These are phyloP conservation scores for Stomatorhinus walkeri DNA, from an alignment of 2,797 vertebrate species.

Conservation along the genomic window DNA sequence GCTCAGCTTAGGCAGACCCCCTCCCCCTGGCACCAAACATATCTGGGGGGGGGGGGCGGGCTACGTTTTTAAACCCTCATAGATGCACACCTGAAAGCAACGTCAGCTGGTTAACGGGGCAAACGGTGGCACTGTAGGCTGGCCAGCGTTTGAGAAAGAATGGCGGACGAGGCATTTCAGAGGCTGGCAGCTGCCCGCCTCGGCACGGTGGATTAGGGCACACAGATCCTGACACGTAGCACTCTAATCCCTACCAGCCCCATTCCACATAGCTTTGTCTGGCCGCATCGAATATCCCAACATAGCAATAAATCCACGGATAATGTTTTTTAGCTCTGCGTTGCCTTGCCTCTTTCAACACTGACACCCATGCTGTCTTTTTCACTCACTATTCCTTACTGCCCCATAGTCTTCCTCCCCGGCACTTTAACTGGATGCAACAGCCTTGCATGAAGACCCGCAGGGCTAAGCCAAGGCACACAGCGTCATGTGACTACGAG, in stretches of 20 bases:
- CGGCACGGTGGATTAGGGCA: neutral
- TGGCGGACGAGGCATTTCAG: neutral
- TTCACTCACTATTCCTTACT: neutral
- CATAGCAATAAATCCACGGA: neutral
- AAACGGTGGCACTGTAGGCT: neutral
- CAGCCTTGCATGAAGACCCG: slow-evolving; percentile 37
- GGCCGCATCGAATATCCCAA: neutral
- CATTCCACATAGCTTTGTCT: neutral
- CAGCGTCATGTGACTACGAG: slow-evolving; percentile 27
- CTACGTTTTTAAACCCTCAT: neutral
- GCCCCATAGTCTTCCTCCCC: neutral
- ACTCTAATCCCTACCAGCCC: neutral
- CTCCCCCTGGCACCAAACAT: neutral
- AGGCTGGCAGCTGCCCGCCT: neutral
- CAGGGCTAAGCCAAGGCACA: slow-evolving; percentile 30
- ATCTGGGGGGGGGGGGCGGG: neutral
- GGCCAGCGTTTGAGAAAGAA: neutral
- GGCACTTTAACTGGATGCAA: slow-evolving; percentile 33
- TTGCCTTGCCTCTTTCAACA: neutral
- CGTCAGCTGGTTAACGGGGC: neutral
- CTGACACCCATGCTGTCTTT: neutral
- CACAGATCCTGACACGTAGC: neutral
- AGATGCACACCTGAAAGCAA: neutral
- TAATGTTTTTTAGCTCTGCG: neutral
- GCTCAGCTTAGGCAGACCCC: neutral